Evolutionary conservation across 2,888 invertebrate species (phyloP), one percentile per base, ranked within the genome.

Genomic region (Polyommatus iphigenia): DNA sequence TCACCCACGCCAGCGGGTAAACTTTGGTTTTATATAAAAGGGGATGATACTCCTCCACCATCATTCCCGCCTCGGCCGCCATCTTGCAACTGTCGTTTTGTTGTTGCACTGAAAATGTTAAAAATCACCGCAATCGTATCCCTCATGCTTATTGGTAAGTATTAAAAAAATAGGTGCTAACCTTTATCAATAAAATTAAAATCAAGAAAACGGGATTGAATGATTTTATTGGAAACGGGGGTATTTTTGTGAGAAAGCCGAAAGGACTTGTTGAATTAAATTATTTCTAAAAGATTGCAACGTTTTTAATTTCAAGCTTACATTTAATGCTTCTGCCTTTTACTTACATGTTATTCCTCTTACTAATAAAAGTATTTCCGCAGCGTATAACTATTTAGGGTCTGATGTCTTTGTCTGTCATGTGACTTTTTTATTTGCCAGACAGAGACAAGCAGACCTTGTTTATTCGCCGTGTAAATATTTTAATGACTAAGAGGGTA

Each of bases 91-190:
- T 75, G 78, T 81, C 77, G 78, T 80, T 83, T 81, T 79, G 80
- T 78, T 82, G 76, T 81, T 82, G 80, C 50, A 79, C 84, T 80
- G 59, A 85, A 82, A 82, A 93, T 93, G 93, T 87, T 91, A 77
- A 93, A 93, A 80, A 82, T 93, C 13, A 87, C 89, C 0, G 89
- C 89, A 2, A 83, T 92, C 0, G 84, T 92, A 20, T 91, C 91
- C 3, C 81, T 93, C n/a, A 84, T 92, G 87, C 86, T 92, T 50
- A 89, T 93, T 75, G 92, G 93, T 93, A 84, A 92, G 92, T 88
- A 32, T 10, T 24, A 20, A 7, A 59, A 32, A 24, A 13, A 1
- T 29, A 13, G 0, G 29, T 67, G 67, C 4, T 67, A 46, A 46
- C 46, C 46, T 46, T 10, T 46, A 46, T 46, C 10, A 46, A 54